Percentiles rank a stretch among this genome's conserved stretches.
phyloP scores from a whole-genome alignment of 2,888 invertebrate genomes.

The Parthenolecanium corni region DNA sequence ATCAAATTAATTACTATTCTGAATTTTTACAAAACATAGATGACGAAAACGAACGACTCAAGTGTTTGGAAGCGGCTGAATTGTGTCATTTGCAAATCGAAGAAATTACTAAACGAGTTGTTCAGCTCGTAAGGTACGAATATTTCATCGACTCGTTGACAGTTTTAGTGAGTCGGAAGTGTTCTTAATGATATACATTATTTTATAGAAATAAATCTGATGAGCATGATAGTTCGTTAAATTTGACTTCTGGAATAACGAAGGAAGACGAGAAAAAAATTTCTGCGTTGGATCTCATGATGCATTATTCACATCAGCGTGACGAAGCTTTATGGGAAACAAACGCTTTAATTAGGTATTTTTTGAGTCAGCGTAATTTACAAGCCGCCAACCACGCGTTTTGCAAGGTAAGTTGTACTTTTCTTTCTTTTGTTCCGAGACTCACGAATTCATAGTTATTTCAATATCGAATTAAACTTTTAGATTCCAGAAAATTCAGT shows the following conservation, averaged over 20 bases:
- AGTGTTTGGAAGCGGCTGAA: constrained; percentile 58
- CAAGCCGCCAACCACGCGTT: constrained; percentile 70
- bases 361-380: constrained; percentile 67
- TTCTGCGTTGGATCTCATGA: constrained; percentile 73
- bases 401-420: constrained; percentile 43
- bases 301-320: constrained; percentile 63
- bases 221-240: constrained; percentile 1
- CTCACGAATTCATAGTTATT: background rate
- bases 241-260: constrained; percentile 43
- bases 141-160: background rate
- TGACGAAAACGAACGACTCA: constrained; percentile 41
- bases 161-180: background rate
- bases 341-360: constrained; percentile 77
- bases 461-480: background rate
- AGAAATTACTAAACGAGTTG: constrained; percentile 69
- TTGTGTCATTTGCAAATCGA: constrained; percentile 70
- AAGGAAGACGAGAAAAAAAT: constrained; percentile 61
- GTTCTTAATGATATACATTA: background rate
- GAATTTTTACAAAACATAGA: constrained; percentile 54
- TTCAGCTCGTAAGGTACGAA: constrained; percentile 53
- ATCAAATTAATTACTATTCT: constrained; percentile 54
- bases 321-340: constrained; percentile 73
- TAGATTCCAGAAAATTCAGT: constrained; percentile 22
- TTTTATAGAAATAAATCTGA: constrained; percentile 4
- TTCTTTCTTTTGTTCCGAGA: background rate